Conservation (phyloP, 1,140 invertebrate genomes). For the Penaeus japonicus region DNA sequence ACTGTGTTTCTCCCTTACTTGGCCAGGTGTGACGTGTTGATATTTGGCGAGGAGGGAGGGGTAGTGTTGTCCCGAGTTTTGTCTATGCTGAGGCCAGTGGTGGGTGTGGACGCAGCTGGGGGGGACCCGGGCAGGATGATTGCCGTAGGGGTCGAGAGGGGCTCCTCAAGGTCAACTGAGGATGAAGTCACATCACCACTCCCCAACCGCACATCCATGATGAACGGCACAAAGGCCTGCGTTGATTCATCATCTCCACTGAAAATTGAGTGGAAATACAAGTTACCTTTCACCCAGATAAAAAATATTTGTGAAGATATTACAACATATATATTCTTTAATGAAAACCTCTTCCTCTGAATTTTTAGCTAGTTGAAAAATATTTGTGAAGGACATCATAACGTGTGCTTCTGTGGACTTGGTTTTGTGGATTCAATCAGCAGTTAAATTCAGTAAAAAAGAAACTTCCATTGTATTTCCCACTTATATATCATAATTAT, state of each 20-base stretch:
- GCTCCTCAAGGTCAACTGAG: slow-evolving; percentile 81
- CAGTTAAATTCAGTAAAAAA: no score
- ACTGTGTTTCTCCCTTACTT: slow-evolving; percentile 27
- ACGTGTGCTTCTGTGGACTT: no score
- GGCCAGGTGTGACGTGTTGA: slow-evolving; percentile 60
- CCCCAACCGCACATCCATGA: slow-evolving; percentile 88
- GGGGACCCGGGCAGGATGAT: slow-evolving; percentile 64
- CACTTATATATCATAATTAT: no score
- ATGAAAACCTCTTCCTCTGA: no score
- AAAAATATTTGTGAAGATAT: not conserved
- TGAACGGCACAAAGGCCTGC: slow-evolving; percentile 94
- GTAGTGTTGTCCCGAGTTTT: slow-evolving; percentile 66
- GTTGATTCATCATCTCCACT: slow-evolving; percentile 82
- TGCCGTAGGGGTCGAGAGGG: slow-evolving; percentile 3
- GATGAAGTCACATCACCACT: slow-evolving; percentile 68
- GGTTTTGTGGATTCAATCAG: no score
- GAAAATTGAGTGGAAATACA: slow-evolving; percentile 54
- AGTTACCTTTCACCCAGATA: not conserved
- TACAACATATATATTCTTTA: no score
- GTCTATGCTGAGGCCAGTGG: slow-evolving; percentile 60
- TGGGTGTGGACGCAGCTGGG: slow-evolving; percentile 63
- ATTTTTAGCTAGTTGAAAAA: no score
- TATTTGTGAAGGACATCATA: no score
- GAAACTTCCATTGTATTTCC: no score
- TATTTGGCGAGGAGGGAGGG: slow-evolving; percentile 69